Evolutionary conservation across 1,140 invertebrate genomes (phyloP).

Genomic region (Berghia stephanieae): DNA sequence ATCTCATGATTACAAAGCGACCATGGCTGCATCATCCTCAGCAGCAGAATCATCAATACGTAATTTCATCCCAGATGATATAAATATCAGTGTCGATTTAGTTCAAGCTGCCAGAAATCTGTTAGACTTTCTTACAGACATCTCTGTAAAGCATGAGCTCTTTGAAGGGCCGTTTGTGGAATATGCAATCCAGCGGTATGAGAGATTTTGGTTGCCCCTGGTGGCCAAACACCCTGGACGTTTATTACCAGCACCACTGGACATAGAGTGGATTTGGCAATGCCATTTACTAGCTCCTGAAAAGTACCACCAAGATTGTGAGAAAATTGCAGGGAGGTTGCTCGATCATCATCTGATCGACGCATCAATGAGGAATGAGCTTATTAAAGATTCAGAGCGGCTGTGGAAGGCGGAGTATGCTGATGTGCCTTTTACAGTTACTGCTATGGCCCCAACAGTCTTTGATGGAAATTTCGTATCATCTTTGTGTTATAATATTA

Average conservation of each 20-base stretch:
- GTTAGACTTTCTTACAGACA: slow-evolving; percentile 41
- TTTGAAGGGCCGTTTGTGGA: slow-evolving; percentile 37
- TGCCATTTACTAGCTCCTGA: slow-evolving; percentile 67
- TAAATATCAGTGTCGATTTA: slow-evolving; percentile 34
- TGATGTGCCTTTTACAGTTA: slow-evolving; percentile 49
- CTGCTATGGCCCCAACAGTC: slow-evolving; percentile 35
- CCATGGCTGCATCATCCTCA: too few species aligned
- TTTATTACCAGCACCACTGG: slow-evolving; percentile 65
- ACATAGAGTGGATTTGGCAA: slow-evolving; percentile 71
- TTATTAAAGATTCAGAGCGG: slow-evolving; percentile 40
- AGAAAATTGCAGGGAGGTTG: slow-evolving; percentile 55
- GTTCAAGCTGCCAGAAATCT: slow-evolving; percentile 40
- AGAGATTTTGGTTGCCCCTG: slow-evolving; percentile 67
- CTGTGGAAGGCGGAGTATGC: slow-evolving; percentile 52
- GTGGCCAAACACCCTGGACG: slow-evolving; percentile 55
- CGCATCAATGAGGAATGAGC: slow-evolving; percentile 39
- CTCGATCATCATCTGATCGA: slow-evolving; percentile 66
- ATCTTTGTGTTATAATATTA: slow-evolving; percentile 61
- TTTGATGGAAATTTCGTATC: slow-evolving; percentile 39
- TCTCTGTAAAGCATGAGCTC: slow-evolving; percentile 40
- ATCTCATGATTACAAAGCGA: too few species aligned
- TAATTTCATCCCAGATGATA: slow-evolving; percentile 14
- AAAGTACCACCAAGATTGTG: slow-evolving; percentile 66
- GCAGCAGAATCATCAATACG: too few species aligned
- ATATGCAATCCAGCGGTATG: slow-evolving; percentile 67